phyloP scores from a whole-genome alignment of 2,797 vertebrate genomes.

The Rhodeus uyekii region DNA sequence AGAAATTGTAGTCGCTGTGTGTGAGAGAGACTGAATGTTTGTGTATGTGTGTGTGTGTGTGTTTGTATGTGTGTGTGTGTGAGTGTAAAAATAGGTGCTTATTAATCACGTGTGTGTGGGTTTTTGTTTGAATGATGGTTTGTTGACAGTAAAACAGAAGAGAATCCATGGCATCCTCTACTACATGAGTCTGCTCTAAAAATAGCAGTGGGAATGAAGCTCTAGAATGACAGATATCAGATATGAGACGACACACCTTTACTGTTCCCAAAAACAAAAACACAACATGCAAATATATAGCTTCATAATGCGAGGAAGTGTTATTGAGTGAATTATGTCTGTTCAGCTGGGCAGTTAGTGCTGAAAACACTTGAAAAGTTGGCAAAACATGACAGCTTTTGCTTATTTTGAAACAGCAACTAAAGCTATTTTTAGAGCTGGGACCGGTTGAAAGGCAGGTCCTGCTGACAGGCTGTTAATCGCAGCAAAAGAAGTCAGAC shows the following conservation, averaged over 20 bases:
- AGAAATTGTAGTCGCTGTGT: background rate
- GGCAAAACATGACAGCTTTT: background rate
- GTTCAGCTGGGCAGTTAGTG: background rate
- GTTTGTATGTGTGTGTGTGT: background rate
- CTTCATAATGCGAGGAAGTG: background rate
- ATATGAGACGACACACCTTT: background rate
- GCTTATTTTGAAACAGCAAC: background rate
- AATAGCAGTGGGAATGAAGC: conserved; percentile 40
- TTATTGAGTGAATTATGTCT: background rate
- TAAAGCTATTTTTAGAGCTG: conserved; percentile 45
- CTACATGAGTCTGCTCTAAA: conserved; percentile 24
- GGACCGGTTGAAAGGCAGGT: background rate
- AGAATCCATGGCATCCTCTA: conserved; percentile 26
- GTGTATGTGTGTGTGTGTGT: background rate
- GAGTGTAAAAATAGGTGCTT: too few species aligned
- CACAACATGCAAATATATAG: background rate
- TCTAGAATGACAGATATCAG: background rate
- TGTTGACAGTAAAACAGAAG: conserved; percentile 28
- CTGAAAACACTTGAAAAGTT: background rate
- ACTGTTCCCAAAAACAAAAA: background rate
- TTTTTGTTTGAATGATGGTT: conserved; percentile 59
- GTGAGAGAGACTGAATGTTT: too few species aligned
- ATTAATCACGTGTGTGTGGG: too few species aligned
- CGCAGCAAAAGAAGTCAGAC: conserved; percentile 38
- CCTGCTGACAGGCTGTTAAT: background rate